Evolutionary conservation across 2,113 vertebrate genomes (phyloP).

Genomic region (Bujurquina vittata): DNA sequence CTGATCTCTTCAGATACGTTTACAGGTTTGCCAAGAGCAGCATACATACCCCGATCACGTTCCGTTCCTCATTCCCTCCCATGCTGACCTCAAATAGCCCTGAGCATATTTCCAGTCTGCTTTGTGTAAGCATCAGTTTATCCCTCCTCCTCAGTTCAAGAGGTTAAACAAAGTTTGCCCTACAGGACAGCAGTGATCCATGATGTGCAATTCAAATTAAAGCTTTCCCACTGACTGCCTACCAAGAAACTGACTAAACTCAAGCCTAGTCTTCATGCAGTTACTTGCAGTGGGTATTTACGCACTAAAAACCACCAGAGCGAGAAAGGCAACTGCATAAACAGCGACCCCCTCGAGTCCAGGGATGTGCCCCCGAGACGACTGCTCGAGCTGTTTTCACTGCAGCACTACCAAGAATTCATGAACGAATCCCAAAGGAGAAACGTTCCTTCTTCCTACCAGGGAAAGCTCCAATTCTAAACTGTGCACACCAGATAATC

Average conservation of each 20-base stretch:
- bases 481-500: not conserved
- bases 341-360: not conserved
- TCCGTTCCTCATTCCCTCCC: no score
- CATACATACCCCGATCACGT: no score
- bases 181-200: not conserved
- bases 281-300: slow-evolving; percentile 4
- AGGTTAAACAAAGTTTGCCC: not conserved
- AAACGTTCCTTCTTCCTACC: not conserved
- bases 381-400: slow-evolving; percentile 1
- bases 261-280: slow-evolving; percentile 7
- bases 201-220: not conserved
- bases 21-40: no score
- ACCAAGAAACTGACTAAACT: not conserved
- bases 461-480: not conserved
- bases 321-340: not conserved
- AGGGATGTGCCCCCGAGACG: slow-evolving; percentile 1
- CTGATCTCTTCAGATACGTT: no score
- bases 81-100: no score
- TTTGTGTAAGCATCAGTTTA: no score
- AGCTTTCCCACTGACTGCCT: not conserved
- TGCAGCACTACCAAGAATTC: not conserved
- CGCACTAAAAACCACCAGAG: slow-evolving; percentile 1
- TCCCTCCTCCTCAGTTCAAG: no score
- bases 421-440: slow-evolving; percentile 3
- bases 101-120: no score